Evolutionary conservation across 2,113 vertebrate species (phyloP).

Genomic region (Ondatra zibethicus): DNA sequence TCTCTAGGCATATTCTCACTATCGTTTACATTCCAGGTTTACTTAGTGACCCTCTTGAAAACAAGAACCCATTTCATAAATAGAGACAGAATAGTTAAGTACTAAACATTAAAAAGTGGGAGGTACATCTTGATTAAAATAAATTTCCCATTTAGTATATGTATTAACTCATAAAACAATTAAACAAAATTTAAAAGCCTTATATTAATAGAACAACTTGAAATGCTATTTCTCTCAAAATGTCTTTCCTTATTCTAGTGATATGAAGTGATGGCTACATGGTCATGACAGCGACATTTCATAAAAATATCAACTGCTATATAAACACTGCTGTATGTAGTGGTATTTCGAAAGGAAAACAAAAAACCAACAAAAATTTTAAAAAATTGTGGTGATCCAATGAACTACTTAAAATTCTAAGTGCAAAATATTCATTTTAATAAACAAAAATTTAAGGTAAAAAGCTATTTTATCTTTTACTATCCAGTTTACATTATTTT

Average conservation of each 20-base stretch:
- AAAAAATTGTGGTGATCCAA: neutral
- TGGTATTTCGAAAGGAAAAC: neutral
- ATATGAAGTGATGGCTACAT: neutral
- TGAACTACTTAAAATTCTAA: slow-evolving; percentile 4
- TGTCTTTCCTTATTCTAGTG: neutral
- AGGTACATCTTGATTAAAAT: neutral
- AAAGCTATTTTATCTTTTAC: neutral
- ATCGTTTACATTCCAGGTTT: neutral
- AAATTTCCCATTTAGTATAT: slow-evolving; percentile 14
- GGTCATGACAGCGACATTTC: neutral
- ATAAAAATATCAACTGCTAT: slow-evolving; percentile 13
- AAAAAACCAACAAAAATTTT: neutral
- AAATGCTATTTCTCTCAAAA: slow-evolving; percentile 4
- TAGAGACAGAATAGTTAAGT: neutral
- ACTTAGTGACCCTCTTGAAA: neutral
- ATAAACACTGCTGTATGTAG: neutral
- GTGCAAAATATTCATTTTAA: neutral
- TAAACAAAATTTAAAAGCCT: neutral
- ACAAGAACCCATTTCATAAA: neutral
- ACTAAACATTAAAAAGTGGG: neutral
- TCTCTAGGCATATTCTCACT: neutral
- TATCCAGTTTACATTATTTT: neutral
- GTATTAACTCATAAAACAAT: neutral
- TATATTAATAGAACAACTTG: slow-evolving; percentile 1
- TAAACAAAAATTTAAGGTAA: slow-evolving; percentile 12